These are phyloP conservation scores for Coracias cyanogaster DNA, from an alignment of 2,797 vertebrate genomes.

Conservation along the genomic window DNA sequence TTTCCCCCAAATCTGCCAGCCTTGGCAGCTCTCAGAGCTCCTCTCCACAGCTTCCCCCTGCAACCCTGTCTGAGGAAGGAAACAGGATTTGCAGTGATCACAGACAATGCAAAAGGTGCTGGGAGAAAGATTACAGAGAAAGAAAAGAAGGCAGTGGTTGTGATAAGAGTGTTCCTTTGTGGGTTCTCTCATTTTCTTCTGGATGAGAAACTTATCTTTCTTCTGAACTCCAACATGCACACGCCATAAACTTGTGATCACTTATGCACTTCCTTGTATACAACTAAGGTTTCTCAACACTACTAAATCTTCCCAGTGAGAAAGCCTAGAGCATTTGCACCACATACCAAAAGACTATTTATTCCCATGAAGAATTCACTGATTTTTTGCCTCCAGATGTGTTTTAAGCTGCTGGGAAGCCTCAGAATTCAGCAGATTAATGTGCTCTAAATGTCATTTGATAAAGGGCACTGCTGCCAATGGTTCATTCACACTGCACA, in stretches of 20 bases:
- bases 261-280: constrained; percentile 1
- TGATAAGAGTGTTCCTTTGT: not conserved
- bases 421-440: constrained; percentile 50
- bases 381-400: constrained; percentile 50
- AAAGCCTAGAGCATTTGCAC: constrained; percentile 33
- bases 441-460: constrained; percentile 57
- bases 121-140: constrained; percentile 21
- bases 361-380: constrained; percentile 28
- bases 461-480: constrained; percentile 56
- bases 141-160: not conserved
- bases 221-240: not conserved
- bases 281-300: not conserved
- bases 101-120: not conserved
- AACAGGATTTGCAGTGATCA: constrained; percentile 3
- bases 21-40: constrained; percentile 8
- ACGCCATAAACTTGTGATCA: not conserved
- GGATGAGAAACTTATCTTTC: not conserved
- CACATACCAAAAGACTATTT: constrained; percentile 21
- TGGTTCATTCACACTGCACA: constrained; percentile 24
- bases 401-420: constrained; percentile 41
- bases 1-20: not conserved
- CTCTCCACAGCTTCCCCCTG: not conserved
- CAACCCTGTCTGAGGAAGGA: constrained; percentile 2
- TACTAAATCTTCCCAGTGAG: constrained; percentile 1
- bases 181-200: not conserved